Conservation (phyloP, 2,888 invertebrate genomes). For the Geophilus truncorum region DNA sequence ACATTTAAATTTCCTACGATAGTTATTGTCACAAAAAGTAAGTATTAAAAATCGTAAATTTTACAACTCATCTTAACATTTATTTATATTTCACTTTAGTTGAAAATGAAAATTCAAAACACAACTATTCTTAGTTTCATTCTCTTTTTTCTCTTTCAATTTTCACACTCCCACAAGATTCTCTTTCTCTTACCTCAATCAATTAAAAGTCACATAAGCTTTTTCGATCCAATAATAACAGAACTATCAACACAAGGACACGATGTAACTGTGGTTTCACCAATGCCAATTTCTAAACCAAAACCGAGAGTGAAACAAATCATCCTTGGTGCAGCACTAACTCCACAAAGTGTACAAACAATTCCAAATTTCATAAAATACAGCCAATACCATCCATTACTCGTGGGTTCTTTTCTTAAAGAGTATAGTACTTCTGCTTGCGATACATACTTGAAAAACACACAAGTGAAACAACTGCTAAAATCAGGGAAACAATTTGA, state of each 20-base stretch:
- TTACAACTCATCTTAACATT: too few relatives aligned
- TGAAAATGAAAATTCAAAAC: background rate
- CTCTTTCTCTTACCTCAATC: background rate
- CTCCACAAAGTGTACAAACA: background rate
- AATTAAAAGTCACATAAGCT: background rate
- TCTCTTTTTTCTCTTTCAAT: background rate
- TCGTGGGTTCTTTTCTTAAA: background rate
- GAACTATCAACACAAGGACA: background rate
- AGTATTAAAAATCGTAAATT: too few relatives aligned
- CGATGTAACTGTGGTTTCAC: background rate
- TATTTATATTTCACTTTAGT: background rate
- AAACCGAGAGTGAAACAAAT: background rate
- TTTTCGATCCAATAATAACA: background rate
- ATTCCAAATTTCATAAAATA: background rate
- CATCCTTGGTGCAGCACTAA: background rate
- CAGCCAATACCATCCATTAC: background rate
- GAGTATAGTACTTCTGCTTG: background rate
- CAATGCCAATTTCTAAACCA: background rate
- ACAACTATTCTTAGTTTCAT: background rate
- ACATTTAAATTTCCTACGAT: too few relatives aligned
- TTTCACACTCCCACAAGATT: background rate
- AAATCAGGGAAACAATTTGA: background rate
- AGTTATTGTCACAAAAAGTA: too few relatives aligned
- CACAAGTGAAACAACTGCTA: background rate
- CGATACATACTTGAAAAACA: background rate